A percentile compares a stretch with the other conserved stretches of the same genome.
Evolutionary conservation across 1,140 invertebrate species (phyloP).

Genomic region (Bacillus rossius): DNA sequence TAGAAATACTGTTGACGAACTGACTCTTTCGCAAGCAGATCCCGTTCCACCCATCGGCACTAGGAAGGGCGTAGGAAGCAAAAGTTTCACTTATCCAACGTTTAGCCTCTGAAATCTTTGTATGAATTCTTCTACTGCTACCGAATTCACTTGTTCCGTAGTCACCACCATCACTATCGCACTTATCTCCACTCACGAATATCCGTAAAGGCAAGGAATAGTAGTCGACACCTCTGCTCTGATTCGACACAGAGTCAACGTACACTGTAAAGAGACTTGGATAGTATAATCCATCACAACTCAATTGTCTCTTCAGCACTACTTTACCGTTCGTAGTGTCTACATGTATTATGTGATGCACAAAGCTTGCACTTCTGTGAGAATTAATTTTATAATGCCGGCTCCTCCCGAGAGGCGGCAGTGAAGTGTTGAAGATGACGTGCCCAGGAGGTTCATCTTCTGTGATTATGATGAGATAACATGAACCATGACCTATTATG

Average conservation of each 20-base stretch:
- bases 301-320: slow-evolving; percentile 61
- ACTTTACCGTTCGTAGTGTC: slow-evolving; percentile 67
- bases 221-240: slow-evolving; percentile 72
- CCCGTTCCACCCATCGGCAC: slow-evolving; percentile 63
- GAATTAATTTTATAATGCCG: slow-evolving; percentile 67
- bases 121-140: slow-evolving; percentile 1
- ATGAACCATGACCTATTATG: slow-evolving; percentile 16
- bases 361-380: slow-evolving; percentile 73
- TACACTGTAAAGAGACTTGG: slow-evolving; percentile 80
- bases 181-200: slow-evolving; percentile 66
- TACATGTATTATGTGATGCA: slow-evolving; percentile 67
- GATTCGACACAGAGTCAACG: slow-evolving; percentile 75
- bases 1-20: slow-evolving; percentile 66
- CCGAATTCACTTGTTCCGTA: slow-evolving; percentile 37
- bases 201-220: slow-evolving; percentile 74
- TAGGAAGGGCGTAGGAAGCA: slow-evolving; percentile 76
- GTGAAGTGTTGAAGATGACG: slow-evolving; percentile 71
- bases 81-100: slow-evolving; percentile 80
- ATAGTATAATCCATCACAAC: slow-evolving; percentile 74
- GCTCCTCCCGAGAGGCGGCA: slow-evolving; percentile 52
- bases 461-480: slow-evolving; percentile 65
- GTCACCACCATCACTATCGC: slow-evolving; percentile 54
- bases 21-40: slow-evolving; percentile 73
- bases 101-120: slow-evolving; percentile 57
- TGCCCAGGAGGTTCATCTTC: slow-evolving; percentile 59